Evolutionary conservation across 2,113 vertebrate genomes (phyloP).

Genomic region (Phoenicopterus ruber): DNA sequence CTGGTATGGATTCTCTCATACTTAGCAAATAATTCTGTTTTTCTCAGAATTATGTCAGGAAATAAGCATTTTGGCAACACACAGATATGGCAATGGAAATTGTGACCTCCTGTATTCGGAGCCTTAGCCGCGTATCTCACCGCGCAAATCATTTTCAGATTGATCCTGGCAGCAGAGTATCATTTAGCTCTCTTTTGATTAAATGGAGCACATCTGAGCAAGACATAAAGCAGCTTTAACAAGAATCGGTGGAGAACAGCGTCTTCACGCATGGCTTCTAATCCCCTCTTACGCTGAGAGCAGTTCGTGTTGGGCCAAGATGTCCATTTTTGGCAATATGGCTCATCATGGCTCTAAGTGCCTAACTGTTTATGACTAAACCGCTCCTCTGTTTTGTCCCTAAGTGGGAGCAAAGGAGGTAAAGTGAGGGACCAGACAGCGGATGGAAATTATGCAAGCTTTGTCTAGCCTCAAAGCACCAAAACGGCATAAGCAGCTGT

Average conservation of each 20-base stretch:
- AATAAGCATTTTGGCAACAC: not conserved
- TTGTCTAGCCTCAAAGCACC: not conserved
- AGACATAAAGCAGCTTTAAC: not conserved
- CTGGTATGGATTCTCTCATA: rapidly evolving
- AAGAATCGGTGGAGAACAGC: not conserved
- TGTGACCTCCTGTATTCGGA: not conserved
- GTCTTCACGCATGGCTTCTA: not conserved
- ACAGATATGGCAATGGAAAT: not conserved
- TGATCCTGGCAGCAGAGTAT: not conserved
- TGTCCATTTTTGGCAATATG: not conserved
- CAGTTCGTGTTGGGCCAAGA: not conserved
- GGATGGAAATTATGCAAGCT: not conserved
- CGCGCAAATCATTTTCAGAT: rapidly evolving
- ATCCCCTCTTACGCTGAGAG: rapidly evolving
- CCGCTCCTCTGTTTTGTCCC: not conserved
- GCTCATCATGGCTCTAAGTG: not conserved
- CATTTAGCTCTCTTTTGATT: not conserved
- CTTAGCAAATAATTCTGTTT: not conserved
- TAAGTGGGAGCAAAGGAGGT: not conserved
- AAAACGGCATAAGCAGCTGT: rapidly evolving
- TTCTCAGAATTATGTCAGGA: not conserved
- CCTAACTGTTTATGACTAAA: not conserved
- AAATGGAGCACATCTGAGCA: not conserved
- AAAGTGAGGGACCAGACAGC: not conserved
- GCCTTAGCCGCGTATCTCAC: rapidly evolving